These are phyloP conservation scores for Antidorcas marsupialis DNA, from an alignment of 2,113 vertebrate genomes.

Conservation along the genomic window DNA sequence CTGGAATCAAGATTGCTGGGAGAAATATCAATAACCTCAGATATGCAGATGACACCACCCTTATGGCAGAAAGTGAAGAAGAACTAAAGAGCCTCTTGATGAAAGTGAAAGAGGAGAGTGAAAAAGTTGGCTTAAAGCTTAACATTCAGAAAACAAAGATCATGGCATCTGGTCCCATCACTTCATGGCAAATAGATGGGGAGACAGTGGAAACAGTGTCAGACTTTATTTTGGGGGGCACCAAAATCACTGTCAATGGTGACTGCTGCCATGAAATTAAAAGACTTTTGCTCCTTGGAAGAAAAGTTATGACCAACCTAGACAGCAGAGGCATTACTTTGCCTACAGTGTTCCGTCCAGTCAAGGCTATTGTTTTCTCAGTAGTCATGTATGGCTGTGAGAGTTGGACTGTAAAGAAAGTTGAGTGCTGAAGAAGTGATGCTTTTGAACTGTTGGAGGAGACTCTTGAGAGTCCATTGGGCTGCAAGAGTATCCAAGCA, in stretches of 20 bases:
- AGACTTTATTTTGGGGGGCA: neutral
- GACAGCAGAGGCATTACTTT: neutral
- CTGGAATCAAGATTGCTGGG: neutral
- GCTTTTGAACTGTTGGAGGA: neutral
- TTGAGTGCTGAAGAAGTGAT: accelerated
- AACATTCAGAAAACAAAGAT: neutral
- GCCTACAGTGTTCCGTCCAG: neutral
- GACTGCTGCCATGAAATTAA: neutral
- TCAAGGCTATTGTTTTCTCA: neutral
- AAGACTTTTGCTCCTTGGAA: neutral
- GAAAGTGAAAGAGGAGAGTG: neutral
- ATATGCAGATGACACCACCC: neutral
- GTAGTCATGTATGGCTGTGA: neutral
- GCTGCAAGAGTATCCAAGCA: neutral
- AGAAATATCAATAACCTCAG: neutral
- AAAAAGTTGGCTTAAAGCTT: too few relatives aligned
- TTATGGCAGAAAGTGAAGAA: neutral
- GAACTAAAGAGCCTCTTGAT: neutral
- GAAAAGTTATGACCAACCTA: neutral
- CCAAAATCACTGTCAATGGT: neutral
- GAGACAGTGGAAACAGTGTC: neutral
- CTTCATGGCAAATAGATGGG: neutral
- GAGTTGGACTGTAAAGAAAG: neutral
- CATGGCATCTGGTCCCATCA: neutral
- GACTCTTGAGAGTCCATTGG: neutral